Base-by-base conservation (phyloP, 2,113 vertebrate species). In the Vulpes vulpes region DNA sequence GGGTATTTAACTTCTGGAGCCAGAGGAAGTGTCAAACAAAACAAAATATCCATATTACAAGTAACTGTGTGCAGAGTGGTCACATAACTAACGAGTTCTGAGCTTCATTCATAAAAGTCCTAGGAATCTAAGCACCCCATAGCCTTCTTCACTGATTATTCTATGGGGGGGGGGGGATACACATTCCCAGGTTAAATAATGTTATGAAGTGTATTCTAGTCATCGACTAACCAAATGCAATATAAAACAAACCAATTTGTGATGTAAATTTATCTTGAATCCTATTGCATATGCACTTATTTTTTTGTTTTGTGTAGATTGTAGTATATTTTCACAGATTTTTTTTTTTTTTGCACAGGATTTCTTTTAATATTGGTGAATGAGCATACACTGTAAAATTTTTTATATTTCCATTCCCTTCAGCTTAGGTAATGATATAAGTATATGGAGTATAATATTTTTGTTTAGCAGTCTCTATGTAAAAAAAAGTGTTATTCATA, bases 51-150 rank as follows among this genome's bases (percentile, higher is more conserved):
- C 49, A 19, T 62, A 16, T 90, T 90, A 35, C 57, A n/a, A 89
- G 32, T 38, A 59, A 53, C 32, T 15, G 73, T 27, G 76, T 90
- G 11, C 35, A 80, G 8, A 82, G 15, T 92, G 55, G 19, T 84
- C 32, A 43, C 0, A 11, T 87, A 89, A 60, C 14, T 91, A 81
- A 89, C 55, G 55, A 92, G 20, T 27, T 76, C 49, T 78, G 60
- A 95, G 49, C 82, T 82, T 89, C n/a, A 73, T 84, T 97, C n/a
- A 85, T 93, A 78, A 85, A 43, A 92, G 43, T 80, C 32, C 15
- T n/a, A 89, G 30, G 79, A 93, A 84, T 91, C 19, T 84, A 88
- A 49, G 16, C 12, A 73, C 38, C 32, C 3, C 3, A 51, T 19
- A 87, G n/a, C 25, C 4, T 69, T 86, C 22, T 79, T 78, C 35